These are phyloP conservation scores for Drosophila lini DNA, from an alignment of 1,140 invertebrate genomes.

Conservation along the genomic window DNA sequence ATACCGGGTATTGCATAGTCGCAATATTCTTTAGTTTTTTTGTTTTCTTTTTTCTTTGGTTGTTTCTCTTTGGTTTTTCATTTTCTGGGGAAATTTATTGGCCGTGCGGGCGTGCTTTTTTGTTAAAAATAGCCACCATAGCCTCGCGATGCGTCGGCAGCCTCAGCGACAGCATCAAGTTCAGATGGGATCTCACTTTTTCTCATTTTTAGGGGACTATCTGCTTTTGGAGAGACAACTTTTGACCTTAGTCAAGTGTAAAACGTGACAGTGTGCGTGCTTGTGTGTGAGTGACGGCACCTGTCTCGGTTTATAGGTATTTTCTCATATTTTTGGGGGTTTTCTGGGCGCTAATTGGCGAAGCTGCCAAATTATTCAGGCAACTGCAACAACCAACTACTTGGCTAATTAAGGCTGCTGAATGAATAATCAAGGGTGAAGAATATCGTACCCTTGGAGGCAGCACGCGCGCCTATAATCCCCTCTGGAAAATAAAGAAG, in stretches of 20 bases:
- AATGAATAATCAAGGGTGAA: slow-evolving; percentile 51
- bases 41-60: slow-evolving; percentile 2
- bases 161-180: slow-evolving; percentile 75
- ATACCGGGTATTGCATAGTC: slow-evolving; percentile 9
- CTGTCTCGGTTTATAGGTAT: slow-evolving; percentile 30
- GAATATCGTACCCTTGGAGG: slow-evolving; percentile 1
- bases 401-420: slow-evolving; percentile 59
- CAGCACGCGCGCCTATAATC: neutral
- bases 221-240: slow-evolving; percentile 45
- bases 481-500: slow-evolving; percentile 9
- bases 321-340: slow-evolving; percentile 11
- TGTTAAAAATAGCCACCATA: slow-evolving; percentile 55
- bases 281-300: slow-evolving; percentile 16
- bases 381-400: slow-evolving; percentile 66
- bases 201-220: slow-evolving; percentile 13
- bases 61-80: slow-evolving; percentile 23
- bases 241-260: slow-evolving; percentile 80
- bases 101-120: slow-evolving; percentile 54
- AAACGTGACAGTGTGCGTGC: slow-evolving; percentile 63
- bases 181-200: slow-evolving; percentile 47
- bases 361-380: slow-evolving; percentile 59
- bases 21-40: neutral
- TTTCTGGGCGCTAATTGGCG: slow-evolving; percentile 48
- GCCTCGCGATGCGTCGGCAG: slow-evolving; percentile 46
- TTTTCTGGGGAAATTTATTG: slow-evolving; percentile 50